Conservation (phyloP, 2,113 vertebrate species). For the Carlito syrichta region DNA sequence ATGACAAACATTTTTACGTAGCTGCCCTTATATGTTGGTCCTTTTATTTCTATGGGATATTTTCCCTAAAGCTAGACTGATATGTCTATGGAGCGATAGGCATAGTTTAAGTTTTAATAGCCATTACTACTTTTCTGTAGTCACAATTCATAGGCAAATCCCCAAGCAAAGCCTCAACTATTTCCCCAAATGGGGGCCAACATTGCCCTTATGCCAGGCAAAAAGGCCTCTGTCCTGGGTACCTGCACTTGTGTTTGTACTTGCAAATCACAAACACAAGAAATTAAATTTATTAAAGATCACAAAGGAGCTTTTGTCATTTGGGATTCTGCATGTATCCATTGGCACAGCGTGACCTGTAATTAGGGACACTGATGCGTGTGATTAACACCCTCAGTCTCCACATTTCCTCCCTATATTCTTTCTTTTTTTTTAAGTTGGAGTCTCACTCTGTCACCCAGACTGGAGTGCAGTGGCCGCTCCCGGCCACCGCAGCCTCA, state of each 20-base stretch:
- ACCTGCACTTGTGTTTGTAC: neutral
- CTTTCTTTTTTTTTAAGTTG: too few species aligned
- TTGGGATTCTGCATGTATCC: neutral
- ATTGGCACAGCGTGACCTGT: neutral
- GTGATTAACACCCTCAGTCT: neutral
- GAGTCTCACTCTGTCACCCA: too few species aligned
- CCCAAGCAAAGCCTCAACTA: neutral
- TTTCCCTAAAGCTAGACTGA: neutral
- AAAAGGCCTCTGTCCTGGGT: neutral
- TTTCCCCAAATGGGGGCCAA: neutral
- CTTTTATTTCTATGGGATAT: neutral
- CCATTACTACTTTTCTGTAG: neutral
- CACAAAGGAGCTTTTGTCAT: neutral
- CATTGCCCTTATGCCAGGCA: neutral
- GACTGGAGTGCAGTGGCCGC: too few species aligned
- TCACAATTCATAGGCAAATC: neutral
- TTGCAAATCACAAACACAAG: neutral
- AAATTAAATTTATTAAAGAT: neutral
- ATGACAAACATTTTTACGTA: neutral
- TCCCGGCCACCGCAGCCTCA: too few species aligned
- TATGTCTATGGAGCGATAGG: neutral
- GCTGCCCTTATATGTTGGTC: neutral
- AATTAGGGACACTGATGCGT: neutral
- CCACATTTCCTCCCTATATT: neutral
- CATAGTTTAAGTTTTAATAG: neutral